A percentile compares a stretch with the other conserved stretches of the same genome.
Conservation (phyloP, 2,888 invertebrate genomes). For the Fissipunctia ypsillon region DNA sequence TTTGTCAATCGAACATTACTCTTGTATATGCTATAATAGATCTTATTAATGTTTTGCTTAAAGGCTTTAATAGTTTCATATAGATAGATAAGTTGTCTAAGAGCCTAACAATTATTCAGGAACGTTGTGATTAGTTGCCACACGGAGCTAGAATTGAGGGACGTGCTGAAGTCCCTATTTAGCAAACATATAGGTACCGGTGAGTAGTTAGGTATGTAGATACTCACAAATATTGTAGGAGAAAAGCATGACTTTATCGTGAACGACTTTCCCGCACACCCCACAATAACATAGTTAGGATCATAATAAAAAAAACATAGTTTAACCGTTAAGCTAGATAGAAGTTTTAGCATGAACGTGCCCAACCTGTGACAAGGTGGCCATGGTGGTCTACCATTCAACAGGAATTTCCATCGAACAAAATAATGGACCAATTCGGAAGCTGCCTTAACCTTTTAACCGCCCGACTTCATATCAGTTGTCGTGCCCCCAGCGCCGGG, state of each 20-base stretch:
- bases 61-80: conserved; percentile 8
- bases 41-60: conserved; percentile 27
- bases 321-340: too few relatives aligned
- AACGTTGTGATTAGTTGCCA: conserved; percentile 1
- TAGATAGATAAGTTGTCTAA: conserved; percentile 8
- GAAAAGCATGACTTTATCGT: not conserved
- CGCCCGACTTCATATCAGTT: too few relatives aligned
- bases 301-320: not conserved
- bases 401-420: not conserved
- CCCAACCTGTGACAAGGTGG: not conserved
- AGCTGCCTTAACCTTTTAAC: too few relatives aligned
- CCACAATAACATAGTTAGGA: too few relatives aligned
- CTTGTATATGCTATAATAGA: conserved; percentile 22
- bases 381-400: not conserved
- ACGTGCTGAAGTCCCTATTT: not conserved
- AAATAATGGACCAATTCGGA: not conserved
- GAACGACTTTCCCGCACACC: not conserved
- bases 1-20: conserved; percentile 54
- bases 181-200: not conserved
- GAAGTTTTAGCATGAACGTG: too few relatives aligned
- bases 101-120: conserved; percentile 11
- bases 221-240: not conserved
- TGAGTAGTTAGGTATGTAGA: not conserved
- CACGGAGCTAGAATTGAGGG: not conserved
- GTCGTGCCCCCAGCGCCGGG: too few relatives aligned